Percentiles rank a stretch among this genome's conserved stretches.
Conservation (phyloP, 2,797 vertebrate genomes). For the Vultur gryphus region DNA sequence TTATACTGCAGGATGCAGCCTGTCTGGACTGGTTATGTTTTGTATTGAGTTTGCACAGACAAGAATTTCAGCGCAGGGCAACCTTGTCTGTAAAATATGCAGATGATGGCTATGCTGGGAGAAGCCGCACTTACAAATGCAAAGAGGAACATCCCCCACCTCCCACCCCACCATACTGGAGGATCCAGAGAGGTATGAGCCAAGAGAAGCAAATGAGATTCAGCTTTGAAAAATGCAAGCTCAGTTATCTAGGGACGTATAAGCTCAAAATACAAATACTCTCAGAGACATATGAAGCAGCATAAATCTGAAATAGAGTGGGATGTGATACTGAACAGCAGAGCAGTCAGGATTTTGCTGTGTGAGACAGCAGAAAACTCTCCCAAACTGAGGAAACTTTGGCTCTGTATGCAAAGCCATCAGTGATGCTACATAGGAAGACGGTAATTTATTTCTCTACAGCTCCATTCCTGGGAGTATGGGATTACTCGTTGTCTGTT, state of each 20-base stretch:
- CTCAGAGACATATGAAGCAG: neutral
- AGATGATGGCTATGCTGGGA: neutral
- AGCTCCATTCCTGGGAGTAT: neutral
- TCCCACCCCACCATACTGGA: neutral
- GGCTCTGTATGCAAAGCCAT: neutral
- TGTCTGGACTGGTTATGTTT: neutral
- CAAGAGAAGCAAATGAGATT: constrained; percentile 12
- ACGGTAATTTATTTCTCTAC: neutral
- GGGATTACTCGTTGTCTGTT: neutral
- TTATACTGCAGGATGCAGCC: neutral
- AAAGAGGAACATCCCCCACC: neutral
- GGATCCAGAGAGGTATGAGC: neutral
- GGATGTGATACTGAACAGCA: constrained; percentile 1
- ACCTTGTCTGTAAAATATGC: constrained; percentile 1
- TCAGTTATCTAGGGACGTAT: constrained; percentile 15
- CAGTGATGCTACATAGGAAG: neutral
- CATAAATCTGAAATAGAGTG: constrained; percentile 16
- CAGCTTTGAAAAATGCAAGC: neutral
- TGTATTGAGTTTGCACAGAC: neutral
- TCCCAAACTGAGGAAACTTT: neutral
- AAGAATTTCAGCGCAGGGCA: neutral
- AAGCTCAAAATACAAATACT: constrained; percentile 28
- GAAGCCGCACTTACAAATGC: neutral
- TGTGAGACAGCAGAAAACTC: neutral
- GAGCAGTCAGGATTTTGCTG: neutral